A percentile compares a stretch with the other conserved stretches of the same genome.
Conservation (phyloP, 2,797 vertebrate genomes). For the Paramormyrops hopkinsi region DNA sequence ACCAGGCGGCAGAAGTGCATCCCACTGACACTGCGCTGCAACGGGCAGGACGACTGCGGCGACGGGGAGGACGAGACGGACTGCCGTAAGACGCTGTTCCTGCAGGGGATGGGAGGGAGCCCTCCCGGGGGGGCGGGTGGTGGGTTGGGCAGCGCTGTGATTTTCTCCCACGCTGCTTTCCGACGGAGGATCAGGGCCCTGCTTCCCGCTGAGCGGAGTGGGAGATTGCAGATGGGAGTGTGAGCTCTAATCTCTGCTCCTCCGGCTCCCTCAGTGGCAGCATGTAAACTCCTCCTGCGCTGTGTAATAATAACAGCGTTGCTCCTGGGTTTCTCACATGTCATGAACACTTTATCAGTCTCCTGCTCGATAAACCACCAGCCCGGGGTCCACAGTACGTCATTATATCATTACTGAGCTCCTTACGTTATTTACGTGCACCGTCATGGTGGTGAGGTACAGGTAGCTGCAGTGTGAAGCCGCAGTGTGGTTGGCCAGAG, state of each 20-base stretch:
- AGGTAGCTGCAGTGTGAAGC: neutral
- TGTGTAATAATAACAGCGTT: neutral
- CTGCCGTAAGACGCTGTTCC: conserved; percentile 75
- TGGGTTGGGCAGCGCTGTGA: neutral
- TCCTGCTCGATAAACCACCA: neutral
- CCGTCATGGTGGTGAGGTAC: neutral
- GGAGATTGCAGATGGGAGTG: neutral
- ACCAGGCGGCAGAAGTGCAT: conserved; percentile 85
- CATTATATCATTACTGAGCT: neutral
- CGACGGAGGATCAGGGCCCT: neutral
- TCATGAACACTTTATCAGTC: neutral
- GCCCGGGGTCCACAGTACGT: neutral
- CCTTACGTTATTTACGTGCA: neutral
- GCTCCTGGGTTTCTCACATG: neutral
- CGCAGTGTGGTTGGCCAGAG: neutral
- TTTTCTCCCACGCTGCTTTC: neutral
- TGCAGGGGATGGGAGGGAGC: neutral
- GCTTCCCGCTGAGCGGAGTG: neutral
- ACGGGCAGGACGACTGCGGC: conserved; percentile 94
- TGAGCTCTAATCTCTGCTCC: neutral
- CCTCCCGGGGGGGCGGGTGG: neutral
- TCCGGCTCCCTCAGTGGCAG: neutral
- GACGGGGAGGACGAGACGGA: conserved; percentile 93
- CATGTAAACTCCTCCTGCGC: neutral
- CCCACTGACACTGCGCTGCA: conserved; percentile 80